Evolutionary conservation across 1,140 invertebrate genomes (phyloP), one percentile per base, ranked within the genome.

Genomic region (Kradibia gibbosae): DNA sequence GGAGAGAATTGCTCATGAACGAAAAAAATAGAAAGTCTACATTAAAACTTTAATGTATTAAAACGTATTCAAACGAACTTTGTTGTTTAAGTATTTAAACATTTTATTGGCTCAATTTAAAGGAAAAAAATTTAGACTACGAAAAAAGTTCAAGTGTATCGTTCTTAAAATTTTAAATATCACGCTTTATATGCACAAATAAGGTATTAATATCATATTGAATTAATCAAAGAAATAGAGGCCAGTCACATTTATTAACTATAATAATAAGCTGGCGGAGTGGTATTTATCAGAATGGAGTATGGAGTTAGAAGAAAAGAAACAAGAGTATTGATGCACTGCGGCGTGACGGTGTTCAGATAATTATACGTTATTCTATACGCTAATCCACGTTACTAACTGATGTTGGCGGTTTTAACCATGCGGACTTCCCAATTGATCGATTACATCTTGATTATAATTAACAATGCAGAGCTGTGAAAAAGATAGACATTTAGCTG

Each of bases 301-400:
- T 62, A 62, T 62, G 60, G 15, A 62, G 62, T 67, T 67, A 36
- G 34, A 2, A 36, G 60, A 15, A n/a, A n/a, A 10, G 60, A 62
- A 34, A 62, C 28, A 62, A 15, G 11, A 36, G 34, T 34, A 65
- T 1, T n/a, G 62, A 0, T 67, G 34, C 42, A 31, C 50, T 25
- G 65, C 65, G 39, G 34, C 25, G 22, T 62, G 76, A 28, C 22
- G 8, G 65, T 20, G 25, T 36, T 76, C 36, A 55, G 77, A 72
- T 79, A 79, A 79, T 79, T 72, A 79, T 67, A 67, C 34, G 50
- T 48, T 13, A 45, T n/a, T 10, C 20, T 17, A 39, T 65, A 70
- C 65, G 65, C 72, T 79, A 79, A 79, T 79, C 50, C 39, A 36
- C 31, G 50, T 67, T 50, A 62, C 34, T 70, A 78, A 70, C 60